phyloP scores from a whole-genome alignment of 2,888 invertebrate genomes.

The Drosophila anomalipes region DNA sequence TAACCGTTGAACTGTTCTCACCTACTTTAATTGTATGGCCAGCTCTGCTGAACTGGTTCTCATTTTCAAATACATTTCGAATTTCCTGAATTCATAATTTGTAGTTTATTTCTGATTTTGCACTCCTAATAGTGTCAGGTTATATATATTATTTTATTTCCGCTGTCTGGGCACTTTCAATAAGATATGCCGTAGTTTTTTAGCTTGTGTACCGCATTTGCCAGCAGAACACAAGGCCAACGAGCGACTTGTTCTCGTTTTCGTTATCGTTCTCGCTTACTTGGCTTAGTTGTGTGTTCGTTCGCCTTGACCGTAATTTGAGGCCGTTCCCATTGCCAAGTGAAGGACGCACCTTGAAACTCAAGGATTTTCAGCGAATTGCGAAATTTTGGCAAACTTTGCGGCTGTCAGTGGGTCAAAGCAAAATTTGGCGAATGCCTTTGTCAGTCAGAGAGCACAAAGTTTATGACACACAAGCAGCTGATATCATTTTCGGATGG shows the following conservation, averaged over 20 bases:
- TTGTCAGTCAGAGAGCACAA: conserved; percentile 17
- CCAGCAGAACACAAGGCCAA: conserved; percentile 44
- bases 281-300: conserved; percentile 32
- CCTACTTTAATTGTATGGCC: background rate
- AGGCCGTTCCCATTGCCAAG: conserved; percentile 80
- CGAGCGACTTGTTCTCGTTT: conserved; percentile 46
- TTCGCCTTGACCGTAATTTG: conserved; percentile 82
- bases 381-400: conserved; percentile 70
- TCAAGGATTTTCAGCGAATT: conserved; percentile 77
- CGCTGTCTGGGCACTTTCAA: background rate
- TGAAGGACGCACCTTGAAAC: conserved; percentile 82
- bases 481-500: conserved; percentile 52
- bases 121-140: background rate
- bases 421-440: conserved; percentile 50
- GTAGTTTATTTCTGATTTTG: background rate
- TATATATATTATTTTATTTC: background rate
- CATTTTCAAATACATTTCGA: background rate
- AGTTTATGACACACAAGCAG: conserved; percentile 60
- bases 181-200: conserved; percentile 11
- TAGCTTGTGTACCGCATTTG: conserved; percentile 34
- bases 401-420: conserved; percentile 61
- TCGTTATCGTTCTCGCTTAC: conserved; percentile 26
- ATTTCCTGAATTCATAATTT: background rate
- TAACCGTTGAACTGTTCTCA: conserved; percentile 8
- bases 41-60: background rate